phyloP scores from a whole-genome alignment of 2,888 invertebrate species.

The Eulithis testata region DNA sequence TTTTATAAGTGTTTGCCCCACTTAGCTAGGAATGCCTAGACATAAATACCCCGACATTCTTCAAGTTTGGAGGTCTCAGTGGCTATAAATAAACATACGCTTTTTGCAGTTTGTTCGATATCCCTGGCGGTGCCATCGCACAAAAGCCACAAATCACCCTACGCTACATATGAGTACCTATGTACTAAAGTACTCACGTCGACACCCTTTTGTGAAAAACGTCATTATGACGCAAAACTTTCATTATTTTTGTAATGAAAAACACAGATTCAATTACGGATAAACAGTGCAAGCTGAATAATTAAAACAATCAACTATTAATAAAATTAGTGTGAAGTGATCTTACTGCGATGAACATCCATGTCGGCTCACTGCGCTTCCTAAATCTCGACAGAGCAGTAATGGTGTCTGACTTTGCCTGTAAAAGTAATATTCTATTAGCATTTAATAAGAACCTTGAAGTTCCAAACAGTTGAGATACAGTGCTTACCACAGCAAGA shows the following conservation, averaged over 20 bases:
- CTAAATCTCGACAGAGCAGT: conserved; percentile 89
- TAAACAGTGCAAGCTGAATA: background rate
- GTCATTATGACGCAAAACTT: background rate
- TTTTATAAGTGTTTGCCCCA: conserved; percentile 15
- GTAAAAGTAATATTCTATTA: conserved; percentile 36
- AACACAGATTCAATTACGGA: no score
- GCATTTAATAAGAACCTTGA: background rate
- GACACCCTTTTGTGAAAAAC: conserved; percentile 7
- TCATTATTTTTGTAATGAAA: no score
- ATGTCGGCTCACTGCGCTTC: conserved; percentile 94
- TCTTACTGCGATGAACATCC: conserved; percentile 93
- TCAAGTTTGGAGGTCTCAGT: conserved; percentile 32
- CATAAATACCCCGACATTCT: conserved; percentile 26
- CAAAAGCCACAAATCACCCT: conserved; percentile 46
- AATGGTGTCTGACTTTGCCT: conserved; percentile 92
- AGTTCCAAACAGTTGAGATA: background rate
- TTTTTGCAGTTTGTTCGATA: conserved; percentile 72
- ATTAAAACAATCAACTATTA: background rate
- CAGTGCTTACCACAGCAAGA: conserved; percentile 87
- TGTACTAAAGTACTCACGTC: background rate
- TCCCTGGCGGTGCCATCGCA: conserved; percentile 58
- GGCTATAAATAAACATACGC: conserved; percentile 30
- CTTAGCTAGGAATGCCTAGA: conserved; percentile 34
- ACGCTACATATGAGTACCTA: conserved; percentile 38
- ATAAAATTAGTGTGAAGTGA: background rate